Base-by-base conservation (phyloP, 2,888 invertebrate species). In the Drosophila prolongata region DNA sequence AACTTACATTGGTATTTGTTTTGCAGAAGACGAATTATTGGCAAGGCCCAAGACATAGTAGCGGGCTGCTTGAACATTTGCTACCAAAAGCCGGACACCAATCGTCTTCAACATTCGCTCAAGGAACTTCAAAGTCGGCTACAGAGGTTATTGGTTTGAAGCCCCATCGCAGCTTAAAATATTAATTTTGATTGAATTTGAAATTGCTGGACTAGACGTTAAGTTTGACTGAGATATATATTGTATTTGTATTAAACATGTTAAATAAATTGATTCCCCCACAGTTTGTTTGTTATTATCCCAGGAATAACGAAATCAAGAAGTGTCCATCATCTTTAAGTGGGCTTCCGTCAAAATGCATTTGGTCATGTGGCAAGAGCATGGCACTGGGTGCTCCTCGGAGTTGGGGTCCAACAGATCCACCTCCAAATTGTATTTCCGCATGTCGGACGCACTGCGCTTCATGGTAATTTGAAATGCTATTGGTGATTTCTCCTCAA, bases 311-410 rank as follows among this genome's bases (percentile, higher is more conserved):
- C 6, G 19, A n/a, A 34, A 11, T 44, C 69, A 82, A 19, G 72
- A 65, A 24, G 77, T 82, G 53, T 84, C 87, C 80, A 91, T 86
- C 75, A 76, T 80, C 50, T 87, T 86, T 3, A 92, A 75, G 74
- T 92, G 92, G 0, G 91, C 90, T 80, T 94, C 95, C 6, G 95
- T 94, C 13, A 97, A 93, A 84, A 96, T 95, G 89, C 97, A 97
- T 89, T 95, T 96, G 0, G 96, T 96, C 93, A 95, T 93, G 85
- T 95, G 93, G 90, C 97, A 97, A 11, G 93, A 88, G 87, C 97
- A 97, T 10, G 96, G 97, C 30, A 95, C 92, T 0, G 97, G 96
- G 90, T 97, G 97, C 27, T 95, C 95, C 8, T 95, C 93, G 46
- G 92, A 92, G 38, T 94, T 94, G 2, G 95, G 94, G 90, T 97